Percentiles rank a stretch among this genome's conserved stretches.
These are phyloP conservation scores for Hirtodrosophila trivittata DNA, from an alignment of 2,888 invertebrate genomes.

Conservation along the genomic window DNA sequence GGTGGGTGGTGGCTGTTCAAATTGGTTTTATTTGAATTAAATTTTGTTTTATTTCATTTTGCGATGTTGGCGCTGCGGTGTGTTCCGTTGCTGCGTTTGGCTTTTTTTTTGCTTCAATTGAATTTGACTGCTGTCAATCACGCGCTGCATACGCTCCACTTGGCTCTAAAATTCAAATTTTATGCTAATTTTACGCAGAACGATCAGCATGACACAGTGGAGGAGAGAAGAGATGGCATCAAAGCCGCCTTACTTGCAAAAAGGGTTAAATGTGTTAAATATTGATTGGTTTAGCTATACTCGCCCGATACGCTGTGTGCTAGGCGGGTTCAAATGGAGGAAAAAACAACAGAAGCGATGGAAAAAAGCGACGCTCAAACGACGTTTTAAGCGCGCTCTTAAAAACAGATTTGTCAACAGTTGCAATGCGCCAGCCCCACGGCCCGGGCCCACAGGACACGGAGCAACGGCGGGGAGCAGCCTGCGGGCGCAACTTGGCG, in stretches of 20 bases:
- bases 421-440: slow-evolving; percentile 63
- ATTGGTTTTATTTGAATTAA: slow-evolving; percentile 78
- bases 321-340: slow-evolving; percentile 29
- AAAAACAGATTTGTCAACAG: slow-evolving; percentile 79
- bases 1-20: slow-evolving; percentile 32
- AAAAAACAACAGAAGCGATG: slow-evolving; percentile 3
- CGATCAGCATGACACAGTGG: slow-evolving; percentile 51
- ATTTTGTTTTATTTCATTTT: slow-evolving; percentile 75
- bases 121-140: slow-evolving; percentile 79
- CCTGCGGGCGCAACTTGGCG: slow-evolving; percentile 35
- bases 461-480: slow-evolving; percentile 1
- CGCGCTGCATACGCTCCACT: slow-evolving; percentile 77
- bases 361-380: slow-evolving; percentile 59
- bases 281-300: slow-evolving; percentile 72
- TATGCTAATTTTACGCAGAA: slow-evolving; percentile 75
- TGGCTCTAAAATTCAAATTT: slow-evolving; percentile 78
- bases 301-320: slow-evolving; percentile 39
- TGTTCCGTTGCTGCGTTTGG: slow-evolving; percentile 34
- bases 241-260: slow-evolving; percentile 46
- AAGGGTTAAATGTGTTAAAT: slow-evolving; percentile 79
- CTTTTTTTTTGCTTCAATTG: slow-evolving; percentile 66
- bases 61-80: slow-evolving; percentile 11
- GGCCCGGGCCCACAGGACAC: slow-evolving; percentile 6
- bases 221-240: slow-evolving; percentile 31
- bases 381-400: slow-evolving; percentile 77